Percentiles rank a stretch among this genome's conserved stretches.
Conservation (phyloP, 2,113 vertebrate species). For the Phrynosoma blainvillii region DNA sequence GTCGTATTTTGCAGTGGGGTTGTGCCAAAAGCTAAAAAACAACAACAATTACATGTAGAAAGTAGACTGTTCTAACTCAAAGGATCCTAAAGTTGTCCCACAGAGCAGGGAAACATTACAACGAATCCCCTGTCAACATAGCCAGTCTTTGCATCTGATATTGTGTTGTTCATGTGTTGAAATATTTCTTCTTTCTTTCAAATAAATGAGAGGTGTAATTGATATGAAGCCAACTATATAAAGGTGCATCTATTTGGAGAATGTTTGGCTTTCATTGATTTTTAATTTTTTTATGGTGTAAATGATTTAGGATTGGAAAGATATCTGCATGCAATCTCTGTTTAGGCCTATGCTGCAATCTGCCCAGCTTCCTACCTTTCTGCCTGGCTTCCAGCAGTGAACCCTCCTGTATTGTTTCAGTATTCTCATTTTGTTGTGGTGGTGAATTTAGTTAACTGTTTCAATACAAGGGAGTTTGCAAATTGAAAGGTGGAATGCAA, state of each 20-base stretch:
- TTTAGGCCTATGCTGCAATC: background rate
- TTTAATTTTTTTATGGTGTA: background rate
- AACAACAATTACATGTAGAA: background rate
- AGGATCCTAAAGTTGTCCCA: background rate
- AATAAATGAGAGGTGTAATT: background rate
- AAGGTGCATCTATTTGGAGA: constrained; percentile 7
- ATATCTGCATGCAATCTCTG: background rate
- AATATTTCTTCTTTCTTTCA: background rate
- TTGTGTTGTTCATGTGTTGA: background rate
- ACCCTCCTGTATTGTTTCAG: background rate
- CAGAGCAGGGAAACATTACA: no score
- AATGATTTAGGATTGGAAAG: background rate
- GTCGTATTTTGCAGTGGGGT: background rate
- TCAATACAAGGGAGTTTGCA: background rate
- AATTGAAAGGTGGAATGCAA: background rate
- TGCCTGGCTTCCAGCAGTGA: background rate
- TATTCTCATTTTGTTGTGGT: background rate
- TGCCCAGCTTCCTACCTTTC: constrained; percentile 1
- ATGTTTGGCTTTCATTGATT: background rate
- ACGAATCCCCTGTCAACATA: no score
- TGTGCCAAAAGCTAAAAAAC: background rate
- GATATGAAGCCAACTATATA: background rate
- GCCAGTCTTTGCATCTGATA: no score
- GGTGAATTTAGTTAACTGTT: background rate
- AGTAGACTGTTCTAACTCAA: background rate